Evolutionary conservation across 2,113 vertebrate species (phyloP), one percentile per base, ranked within the genome.

Genomic region (Thryonomys swinderianus): DNA sequence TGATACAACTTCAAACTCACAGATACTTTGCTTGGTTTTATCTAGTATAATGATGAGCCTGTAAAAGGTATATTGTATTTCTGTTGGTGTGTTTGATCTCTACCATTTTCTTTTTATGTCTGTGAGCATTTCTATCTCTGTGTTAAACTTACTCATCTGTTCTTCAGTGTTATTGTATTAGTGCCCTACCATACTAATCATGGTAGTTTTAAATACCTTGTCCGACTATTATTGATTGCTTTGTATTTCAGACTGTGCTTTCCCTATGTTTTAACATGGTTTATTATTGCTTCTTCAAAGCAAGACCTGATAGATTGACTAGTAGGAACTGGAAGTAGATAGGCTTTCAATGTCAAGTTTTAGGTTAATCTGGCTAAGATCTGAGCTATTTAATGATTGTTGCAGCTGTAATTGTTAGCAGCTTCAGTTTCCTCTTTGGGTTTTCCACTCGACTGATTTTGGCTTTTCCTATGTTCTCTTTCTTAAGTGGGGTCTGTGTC

Each of bases 61-160:
- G 57, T 62, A 45, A 93, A 83, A 83, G 42, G 8, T 7, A 48
- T 21, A 51, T 37, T 69, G 78, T 32, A 90, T 53, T 95, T 95
- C 42, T 80, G 13, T 83, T 21, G 40, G 25, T 55, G 1, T 30
- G 66, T 88, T 90, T 91, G 14, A 85, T 96, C 82, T 42, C 34
- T 94, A 88, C 32, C 57, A 74, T 81, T 81, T 85, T 71, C 61
- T 91, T 96, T 90, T 66, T 5, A 13, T 53, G 59, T 59, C 78
- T 90, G 11, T 79, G 82, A 71, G n/a, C 34, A 21, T 93, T 86
- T 90, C 18, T 4, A 18, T 79, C 76, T 90, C 55, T 53, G 1
- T 61, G 30, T 90, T 95, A 78, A 79, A 42, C 34, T 59, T 86
- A 66, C 13, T 30, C 53, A 76, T 64, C 32, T 76, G 6, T 64